Conservation (phyloP, 2,888 invertebrate species). For the Cosmopolites sordidus region DNA sequence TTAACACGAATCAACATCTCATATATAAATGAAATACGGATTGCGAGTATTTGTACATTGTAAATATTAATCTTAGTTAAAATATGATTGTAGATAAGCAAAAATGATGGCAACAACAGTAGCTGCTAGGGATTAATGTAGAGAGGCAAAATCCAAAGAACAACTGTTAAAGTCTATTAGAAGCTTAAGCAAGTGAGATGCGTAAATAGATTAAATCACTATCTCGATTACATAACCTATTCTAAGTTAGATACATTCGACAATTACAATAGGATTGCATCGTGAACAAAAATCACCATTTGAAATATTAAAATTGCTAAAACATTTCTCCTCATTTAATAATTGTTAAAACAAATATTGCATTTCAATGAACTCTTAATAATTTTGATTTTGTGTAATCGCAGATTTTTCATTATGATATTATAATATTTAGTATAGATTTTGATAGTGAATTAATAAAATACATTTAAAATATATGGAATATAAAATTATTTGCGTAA, state of each 20-base stretch:
- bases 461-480: constrained; percentile 26
- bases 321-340: constrained; percentile 14
- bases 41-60: constrained; percentile 17
- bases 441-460: constrained; percentile 25
- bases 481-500: constrained; percentile 26
- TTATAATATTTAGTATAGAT: constrained; percentile 21
- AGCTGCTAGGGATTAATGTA: constrained; percentile 30
- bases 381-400: constrained; percentile 25
- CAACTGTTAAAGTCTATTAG: neutral
- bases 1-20: too few relatives aligned
- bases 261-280: neutral
- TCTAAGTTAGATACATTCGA: neutral
- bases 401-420: constrained; percentile 22
- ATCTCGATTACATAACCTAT: neutral
- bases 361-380: constrained; percentile 24
- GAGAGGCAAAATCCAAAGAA: constrained; percentile 6
- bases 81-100: constrained; percentile 31
- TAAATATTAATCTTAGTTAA: constrained; percentile 32
- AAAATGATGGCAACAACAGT: constrained; percentile 28
- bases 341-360: constrained; percentile 22
- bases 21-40: neutral
- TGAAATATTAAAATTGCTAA: constrained; percentile 4
- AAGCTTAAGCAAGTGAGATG: too few relatives aligned
- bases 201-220: too few relatives aligned
- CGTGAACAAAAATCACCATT: neutral